Evolutionary conservation across 2,797 vertebrate genomes (phyloP), one percentile per base, ranked within the genome.

Genomic region (Peromyscus aztecus): DNA sequence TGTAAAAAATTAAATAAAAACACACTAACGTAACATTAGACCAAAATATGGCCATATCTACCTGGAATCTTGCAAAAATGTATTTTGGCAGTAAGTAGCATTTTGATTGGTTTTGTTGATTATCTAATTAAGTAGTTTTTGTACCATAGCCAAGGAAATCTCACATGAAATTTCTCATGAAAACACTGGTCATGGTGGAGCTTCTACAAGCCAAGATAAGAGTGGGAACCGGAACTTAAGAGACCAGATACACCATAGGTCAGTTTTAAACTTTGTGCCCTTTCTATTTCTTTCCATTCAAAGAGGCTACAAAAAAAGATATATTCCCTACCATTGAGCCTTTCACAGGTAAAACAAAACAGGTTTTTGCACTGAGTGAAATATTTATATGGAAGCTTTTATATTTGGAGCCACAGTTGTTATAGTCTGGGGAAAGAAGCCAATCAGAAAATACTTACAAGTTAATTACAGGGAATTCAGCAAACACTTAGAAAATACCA

Each of bases 171-270:
- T 5, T 73, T 24, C 71, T 83, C 71, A 88, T 52, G 73, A 94
- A 77, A 63, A 46, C 23, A 93, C 11, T 8, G 17, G 9, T 93
- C 76, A 95, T 65, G 49, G 8, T 77, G 86, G 87, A 88, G 91
- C 96, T 80, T 3, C 43, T 81, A 52, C 89, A 96, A 90, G 83
- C 6, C 13, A 94, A 55, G 94, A 97, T 77, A 93, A n/a, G 1
- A 61, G 21, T 43, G 69, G 63, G 1, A 93, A 95, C 46, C 90
- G 91, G 91, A 97, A 97, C 81, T 92, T 95, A 65, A 96, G 93
- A 93, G 98, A 98, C 8, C 98, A 99, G 23, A 98, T 99, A 65
- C 98, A 99, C 6, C 98, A 99, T 84, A 99, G 99, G 99, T 99
- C 89, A 83, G 98, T 98, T 95, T 92, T 86, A 88, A 81, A 61